These are phyloP conservation scores for Gryllus longicercus DNA, from an alignment of 2,888 invertebrate genomes.

Conservation along the genomic window DNA sequence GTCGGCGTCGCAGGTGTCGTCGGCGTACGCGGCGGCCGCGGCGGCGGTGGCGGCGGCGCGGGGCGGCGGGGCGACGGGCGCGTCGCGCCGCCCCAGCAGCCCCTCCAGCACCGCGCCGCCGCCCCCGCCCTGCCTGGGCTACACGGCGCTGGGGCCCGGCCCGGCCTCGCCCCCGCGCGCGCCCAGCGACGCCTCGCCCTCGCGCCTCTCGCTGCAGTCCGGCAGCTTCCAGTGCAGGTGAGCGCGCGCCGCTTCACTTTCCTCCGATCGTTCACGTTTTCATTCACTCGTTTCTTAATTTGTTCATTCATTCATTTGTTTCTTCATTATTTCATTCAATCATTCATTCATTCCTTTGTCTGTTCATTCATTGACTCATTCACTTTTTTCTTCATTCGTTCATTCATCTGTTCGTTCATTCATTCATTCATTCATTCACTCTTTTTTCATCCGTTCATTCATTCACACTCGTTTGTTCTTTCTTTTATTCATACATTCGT, in stretches of 20 bases:
- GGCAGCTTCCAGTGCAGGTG: conserved; percentile 42
- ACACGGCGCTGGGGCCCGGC: conserved; percentile 27
- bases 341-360: too few relatives aligned
- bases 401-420: too few relatives aligned
- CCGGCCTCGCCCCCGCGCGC: conserved; percentile 32
- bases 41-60: not conserved
- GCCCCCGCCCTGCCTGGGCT: conserved; percentile 26
- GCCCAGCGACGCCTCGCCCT: conserved; percentile 36
- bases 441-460: too few relatives aligned
- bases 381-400: too few relatives aligned
- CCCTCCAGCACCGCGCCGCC: conserved; percentile 20
- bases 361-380: too few relatives aligned
- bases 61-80: not conserved
- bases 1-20: not conserved
- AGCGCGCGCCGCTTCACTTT: not conserved
- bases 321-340: too few relatives aligned
- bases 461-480: too few relatives aligned
- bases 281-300: too few relatives aligned
- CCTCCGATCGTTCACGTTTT: too few relatives aligned
- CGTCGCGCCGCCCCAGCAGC: not conserved
- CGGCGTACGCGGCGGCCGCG: not conserved
- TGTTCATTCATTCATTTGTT: too few relatives aligned
- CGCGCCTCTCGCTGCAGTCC: conserved; percentile 41
- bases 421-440: too few relatives aligned
- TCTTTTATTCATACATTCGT: too few relatives aligned